Base-by-base conservation (phyloP, 2,797 vertebrate species). In the Lithobates sylvaticus region DNA sequence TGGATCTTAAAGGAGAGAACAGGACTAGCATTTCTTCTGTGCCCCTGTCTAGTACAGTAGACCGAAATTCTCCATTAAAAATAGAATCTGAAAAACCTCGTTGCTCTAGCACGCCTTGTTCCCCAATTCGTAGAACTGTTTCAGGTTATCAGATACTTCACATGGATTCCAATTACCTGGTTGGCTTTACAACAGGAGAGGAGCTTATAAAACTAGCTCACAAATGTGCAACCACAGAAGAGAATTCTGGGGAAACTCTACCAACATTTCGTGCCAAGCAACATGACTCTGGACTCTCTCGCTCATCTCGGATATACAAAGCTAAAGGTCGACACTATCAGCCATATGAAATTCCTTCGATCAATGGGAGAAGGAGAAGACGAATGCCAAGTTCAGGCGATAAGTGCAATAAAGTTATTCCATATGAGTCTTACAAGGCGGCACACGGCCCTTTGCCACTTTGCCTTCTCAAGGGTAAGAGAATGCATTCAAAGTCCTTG, bases 81-180 rank as follows among this genome's bases (percentile, higher is more conserved):
- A 90, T 92, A 0, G 97, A 98, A 85, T 85, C 91, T 0, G 97
- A 98, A 89, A 95, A 96, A 77, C 98, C 97, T 0, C 97, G 98
- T 83, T 98, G 98, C 85, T 96, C 98, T 89, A 99, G 97, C 92
- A 99, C 97, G 0, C 98, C 98, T 0, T 99, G 97, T 90, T 99
- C 98, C 0, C 98, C 98, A 0, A 95, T 98, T 92, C 95, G 96
- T 88, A 96, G 92, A 79, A 97, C 95, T 1, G 95, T 97, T 72
- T 95, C 97, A 0, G 97, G 97, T 18, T 99, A 99, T 91, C 97
- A 99, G 91, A 98, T 99, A 88, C 96, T 99, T 85, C 98, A 97
- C 91, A 98, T 99, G 97, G 97, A 99, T 95, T 97, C 97, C 36
- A 98, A 98, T 94, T 99, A 97, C 85, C 91, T 99, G 89, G 97